Conservation (phyloP, 2,113 vertebrate genomes). For the Lathamus discolor region DNA sequence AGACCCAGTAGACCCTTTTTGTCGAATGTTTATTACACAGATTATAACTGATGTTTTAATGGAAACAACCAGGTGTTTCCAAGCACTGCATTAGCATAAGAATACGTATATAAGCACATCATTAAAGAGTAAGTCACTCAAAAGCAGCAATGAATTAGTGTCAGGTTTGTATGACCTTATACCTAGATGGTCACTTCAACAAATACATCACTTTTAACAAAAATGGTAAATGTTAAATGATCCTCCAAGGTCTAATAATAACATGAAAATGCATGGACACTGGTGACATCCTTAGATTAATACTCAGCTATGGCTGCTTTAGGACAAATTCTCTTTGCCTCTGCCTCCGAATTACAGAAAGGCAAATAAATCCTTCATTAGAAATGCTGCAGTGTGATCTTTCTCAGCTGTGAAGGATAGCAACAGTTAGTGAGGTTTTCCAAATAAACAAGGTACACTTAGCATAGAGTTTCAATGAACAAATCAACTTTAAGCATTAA, state of each 20-base stretch:
- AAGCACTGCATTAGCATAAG: constrained; percentile 14
- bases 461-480: neutral
- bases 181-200: constrained; percentile 18
- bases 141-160: neutral
- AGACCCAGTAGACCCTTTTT: neutral
- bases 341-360: neutral
- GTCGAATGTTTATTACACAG: neutral
- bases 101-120: neutral
- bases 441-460: neutral
- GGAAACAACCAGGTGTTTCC: constrained; percentile 28
- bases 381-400: neutral
- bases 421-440: neutral
- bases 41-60: constrained; percentile 9
- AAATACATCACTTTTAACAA: constrained; percentile 26
- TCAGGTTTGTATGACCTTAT: constrained; percentile 43
- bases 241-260: constrained; percentile 38
- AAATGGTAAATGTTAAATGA: constrained; percentile 43
- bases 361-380: constrained; percentile 37
- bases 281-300: constrained; percentile 11
- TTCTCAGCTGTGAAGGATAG: neutral
- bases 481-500: neutral
- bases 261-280: constrained; percentile 42
- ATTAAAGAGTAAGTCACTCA: constrained; percentile 20
- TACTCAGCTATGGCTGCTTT: constrained; percentile 23
- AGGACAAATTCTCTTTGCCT: constrained; percentile 18